phyloP scores from a whole-genome alignment of 92 coral and sea anemone genomes.

The Epizoanthus stellaris region DNA sequence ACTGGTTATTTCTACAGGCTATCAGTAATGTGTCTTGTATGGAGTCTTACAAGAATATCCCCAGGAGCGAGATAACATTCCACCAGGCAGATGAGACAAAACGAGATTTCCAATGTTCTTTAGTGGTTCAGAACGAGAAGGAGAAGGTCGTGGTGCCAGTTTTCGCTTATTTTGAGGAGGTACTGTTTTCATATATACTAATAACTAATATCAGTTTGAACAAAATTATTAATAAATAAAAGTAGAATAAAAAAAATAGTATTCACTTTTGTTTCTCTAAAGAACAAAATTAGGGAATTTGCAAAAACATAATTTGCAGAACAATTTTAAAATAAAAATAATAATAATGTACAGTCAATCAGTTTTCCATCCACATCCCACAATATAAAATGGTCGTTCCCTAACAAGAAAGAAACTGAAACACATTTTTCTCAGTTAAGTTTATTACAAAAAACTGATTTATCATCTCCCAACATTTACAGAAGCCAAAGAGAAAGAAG shows the following conservation, averaged over 20 bases:
- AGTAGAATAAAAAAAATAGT: too few species aligned
- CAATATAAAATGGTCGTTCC: too few species aligned
- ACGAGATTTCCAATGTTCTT: constrained; percentile 11
- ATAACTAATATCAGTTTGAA: background rate
- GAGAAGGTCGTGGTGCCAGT: background rate
- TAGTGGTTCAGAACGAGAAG: background rate
- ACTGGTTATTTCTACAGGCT: background rate
- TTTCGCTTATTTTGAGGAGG: constrained; percentile 15
- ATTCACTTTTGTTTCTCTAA: too few species aligned
- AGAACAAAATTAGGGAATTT: too few species aligned
- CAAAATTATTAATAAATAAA: background rate
- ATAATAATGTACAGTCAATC: too few species aligned
- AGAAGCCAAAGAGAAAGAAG: background rate
- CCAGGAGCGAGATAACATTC: constrained; percentile 4
- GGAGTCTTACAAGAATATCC: constrained; percentile 16
- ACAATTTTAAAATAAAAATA: too few species aligned
- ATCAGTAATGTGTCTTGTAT: background rate
- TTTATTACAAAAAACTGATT: too few species aligned
- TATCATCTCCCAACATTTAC: background rate
- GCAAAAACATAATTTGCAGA: too few species aligned
- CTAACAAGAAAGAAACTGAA: too few species aligned
- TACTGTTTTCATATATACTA: background rate
- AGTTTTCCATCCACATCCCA: too few species aligned
- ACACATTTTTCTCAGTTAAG: too few species aligned
- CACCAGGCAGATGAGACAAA: background rate